phyloP scores from a whole-genome alignment of 2,888 invertebrate genomes.

The Amiota mariae region DNA sequence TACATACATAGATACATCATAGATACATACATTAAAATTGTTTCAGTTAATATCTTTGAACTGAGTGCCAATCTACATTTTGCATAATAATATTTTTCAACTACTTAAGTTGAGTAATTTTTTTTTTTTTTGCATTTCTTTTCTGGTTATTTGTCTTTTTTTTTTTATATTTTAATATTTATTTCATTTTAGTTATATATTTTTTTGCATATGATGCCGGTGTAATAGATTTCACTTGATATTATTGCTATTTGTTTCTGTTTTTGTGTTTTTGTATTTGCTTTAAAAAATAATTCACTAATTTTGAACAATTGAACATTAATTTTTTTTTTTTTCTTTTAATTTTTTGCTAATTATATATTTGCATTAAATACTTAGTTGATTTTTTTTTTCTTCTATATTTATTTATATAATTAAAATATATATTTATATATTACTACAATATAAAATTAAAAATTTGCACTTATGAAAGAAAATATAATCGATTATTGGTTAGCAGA shows the following conservation, averaged over 20 bases:
- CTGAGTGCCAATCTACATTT: slow-evolving; percentile 3
- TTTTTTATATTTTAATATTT: slow-evolving; percentile 11
- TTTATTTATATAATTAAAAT: slow-evolving; percentile 3
- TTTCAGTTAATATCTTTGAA: slow-evolving; percentile 24
- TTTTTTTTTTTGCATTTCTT: not conserved
- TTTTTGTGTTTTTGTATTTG: slow-evolving; percentile 14
- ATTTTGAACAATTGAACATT: slow-evolving; percentile 50
- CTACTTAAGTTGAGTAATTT: too few relatives aligned
- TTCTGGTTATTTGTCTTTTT: not conserved
- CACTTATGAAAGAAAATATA: not conserved
- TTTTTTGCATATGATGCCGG: slow-evolving; percentile 37
- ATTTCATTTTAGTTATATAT: slow-evolving; percentile 7
- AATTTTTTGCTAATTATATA: slow-evolving; percentile 37
- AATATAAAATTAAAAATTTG: slow-evolving; percentile 9
- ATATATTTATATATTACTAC: slow-evolving; percentile 11
- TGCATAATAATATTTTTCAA: not conserved
- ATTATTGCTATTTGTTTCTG: slow-evolving; percentile 31
- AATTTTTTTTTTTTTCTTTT: slow-evolving; percentile 34
- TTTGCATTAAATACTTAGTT: not conserved
- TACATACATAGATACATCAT: slow-evolving; percentile 47
- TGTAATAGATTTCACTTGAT: slow-evolving; percentile 44
- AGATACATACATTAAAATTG: slow-evolving; percentile 45
- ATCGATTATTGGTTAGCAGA: not conserved
- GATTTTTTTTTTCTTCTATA: not conserved
- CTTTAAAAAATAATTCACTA: slow-evolving; percentile 16